Conservation (phyloP, 2,113 vertebrate species). For the Chiloscyllium plagiosum region DNA sequence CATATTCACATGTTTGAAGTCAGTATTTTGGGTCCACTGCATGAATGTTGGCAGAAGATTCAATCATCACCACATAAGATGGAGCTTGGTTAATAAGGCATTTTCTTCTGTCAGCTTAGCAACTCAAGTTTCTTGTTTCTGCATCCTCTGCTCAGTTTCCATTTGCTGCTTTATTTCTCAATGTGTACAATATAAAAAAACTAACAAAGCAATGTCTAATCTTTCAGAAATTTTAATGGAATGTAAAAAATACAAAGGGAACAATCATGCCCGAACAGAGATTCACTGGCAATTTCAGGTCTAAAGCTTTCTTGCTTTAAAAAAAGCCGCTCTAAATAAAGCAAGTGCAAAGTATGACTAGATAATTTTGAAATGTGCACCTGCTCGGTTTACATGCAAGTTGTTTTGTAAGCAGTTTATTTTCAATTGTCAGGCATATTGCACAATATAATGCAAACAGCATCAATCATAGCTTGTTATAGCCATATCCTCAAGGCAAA, state of each 20-base stretch:
- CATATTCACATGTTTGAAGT: background rate
- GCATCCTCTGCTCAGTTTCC: background rate
- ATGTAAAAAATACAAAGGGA: background rate
- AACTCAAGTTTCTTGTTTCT: background rate
- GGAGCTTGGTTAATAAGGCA: background rate
- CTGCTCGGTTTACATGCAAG: too few relatives aligned
- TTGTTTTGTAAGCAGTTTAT: too few relatives aligned
- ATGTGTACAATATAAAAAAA: too few relatives aligned
- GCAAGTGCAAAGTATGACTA: too few relatives aligned
- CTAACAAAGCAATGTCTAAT: background rate
- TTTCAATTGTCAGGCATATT: too few relatives aligned
- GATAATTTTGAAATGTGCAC: too few relatives aligned
- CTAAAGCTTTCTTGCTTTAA: background rate
- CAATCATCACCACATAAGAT: background rate
- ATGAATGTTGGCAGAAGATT: background rate
- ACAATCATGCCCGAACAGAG: background rate
- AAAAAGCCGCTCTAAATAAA: too few relatives aligned
- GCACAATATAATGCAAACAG: too few relatives aligned
- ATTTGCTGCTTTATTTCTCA: background rate
- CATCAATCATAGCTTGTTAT: too few relatives aligned
- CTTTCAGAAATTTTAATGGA: background rate
- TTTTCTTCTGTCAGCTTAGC: background rate
- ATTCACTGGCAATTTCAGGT: background rate
- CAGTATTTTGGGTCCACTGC: background rate
- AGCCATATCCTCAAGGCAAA: too few relatives aligned